Conservation (phyloP, 1,140 invertebrate species). For the Meloidogyne chitwoodi region DNA sequence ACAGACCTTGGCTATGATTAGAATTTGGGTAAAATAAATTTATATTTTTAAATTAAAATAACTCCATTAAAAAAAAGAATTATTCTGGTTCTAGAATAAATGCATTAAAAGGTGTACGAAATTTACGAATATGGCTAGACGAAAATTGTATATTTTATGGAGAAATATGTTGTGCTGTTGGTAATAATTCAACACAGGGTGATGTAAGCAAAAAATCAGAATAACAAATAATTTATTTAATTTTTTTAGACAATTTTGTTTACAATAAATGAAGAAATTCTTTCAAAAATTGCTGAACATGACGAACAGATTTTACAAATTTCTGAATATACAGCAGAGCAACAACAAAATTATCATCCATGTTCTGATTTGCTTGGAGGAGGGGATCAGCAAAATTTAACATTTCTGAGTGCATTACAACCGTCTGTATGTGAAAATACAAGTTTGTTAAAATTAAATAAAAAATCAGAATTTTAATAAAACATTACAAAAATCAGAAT, state of each 20-base stretch:
- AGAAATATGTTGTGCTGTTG: slow-evolving; percentile 47
- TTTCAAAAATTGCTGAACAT: slow-evolving; percentile 61
- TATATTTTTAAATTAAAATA: not conserved
- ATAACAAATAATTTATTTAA: no score
- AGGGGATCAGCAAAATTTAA: not conserved
- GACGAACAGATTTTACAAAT: slow-evolving; percentile 41
- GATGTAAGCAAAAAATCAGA: not conserved
- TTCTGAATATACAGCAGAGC: not conserved
- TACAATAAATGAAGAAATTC: slow-evolving; percentile 62
- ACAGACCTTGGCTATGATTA: slow-evolving; percentile 43
- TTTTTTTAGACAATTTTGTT: slow-evolving; percentile 61
- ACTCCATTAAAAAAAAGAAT: slow-evolving; percentile 21
- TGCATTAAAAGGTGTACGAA: slow-evolving; percentile 38
- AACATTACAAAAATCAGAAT: slow-evolving; percentile 1
- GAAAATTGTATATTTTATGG: slow-evolving; percentile 43
- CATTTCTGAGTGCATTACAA: no score
- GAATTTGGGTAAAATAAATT: slow-evolving; percentile 35
- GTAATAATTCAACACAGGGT: slow-evolving; percentile 6
- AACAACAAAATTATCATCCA: not conserved
- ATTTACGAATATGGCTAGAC: slow-evolving; percentile 35
- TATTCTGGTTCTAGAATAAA: slow-evolving; percentile 43
- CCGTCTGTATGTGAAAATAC: no score
- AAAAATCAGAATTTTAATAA: not conserved
- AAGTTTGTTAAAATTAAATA: not conserved
- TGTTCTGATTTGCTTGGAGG: not conserved